Evolutionary conservation across 2,113 vertebrate genomes (phyloP).

Genomic region (Phoenicopterus ruber): DNA sequence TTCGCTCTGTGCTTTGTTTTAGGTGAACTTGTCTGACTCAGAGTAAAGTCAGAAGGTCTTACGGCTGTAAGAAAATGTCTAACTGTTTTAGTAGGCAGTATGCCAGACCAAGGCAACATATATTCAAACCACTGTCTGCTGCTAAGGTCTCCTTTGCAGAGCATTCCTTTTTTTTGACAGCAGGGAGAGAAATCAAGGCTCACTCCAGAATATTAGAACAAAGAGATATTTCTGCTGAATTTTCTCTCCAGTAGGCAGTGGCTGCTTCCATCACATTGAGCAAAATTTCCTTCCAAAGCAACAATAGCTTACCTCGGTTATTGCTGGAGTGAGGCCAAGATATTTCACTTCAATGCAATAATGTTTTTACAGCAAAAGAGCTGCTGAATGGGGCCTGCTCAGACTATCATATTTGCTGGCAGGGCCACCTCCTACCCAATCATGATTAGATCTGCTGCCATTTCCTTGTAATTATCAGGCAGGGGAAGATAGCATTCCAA

Average conservation of each 20-base stretch:
- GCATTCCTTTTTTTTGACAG: not conserved
- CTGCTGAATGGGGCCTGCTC: not conserved
- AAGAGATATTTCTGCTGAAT: not conserved
- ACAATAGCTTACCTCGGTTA: not conserved
- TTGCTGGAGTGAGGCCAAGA: constrained; percentile 13
- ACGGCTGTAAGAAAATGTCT: not conserved
- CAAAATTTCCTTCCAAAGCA: not conserved
- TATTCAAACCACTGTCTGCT: constrained; percentile 8
- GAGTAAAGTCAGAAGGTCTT: not conserved
- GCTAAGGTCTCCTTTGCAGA: not conserved
- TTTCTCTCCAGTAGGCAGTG: not conserved
- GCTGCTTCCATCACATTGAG: not conserved
- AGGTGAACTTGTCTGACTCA: not conserved
- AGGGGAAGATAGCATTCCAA: not conserved
- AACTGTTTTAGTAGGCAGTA: not conserved
- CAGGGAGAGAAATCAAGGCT: not conserved
- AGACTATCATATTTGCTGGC: not conserved
- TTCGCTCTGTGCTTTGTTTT: not conserved
- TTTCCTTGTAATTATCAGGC: not conserved
- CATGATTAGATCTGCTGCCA: not conserved
- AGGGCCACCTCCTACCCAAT: not conserved
- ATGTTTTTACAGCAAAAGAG: constrained; percentile 10
- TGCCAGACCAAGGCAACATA: not conserved
- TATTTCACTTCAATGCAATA: constrained; percentile 10
- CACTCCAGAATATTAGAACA: not conserved